Evolutionary conservation across 2,113 vertebrate species (phyloP), one percentile per base, ranked within the genome.

Genomic region (Suricata suricatta): DNA sequence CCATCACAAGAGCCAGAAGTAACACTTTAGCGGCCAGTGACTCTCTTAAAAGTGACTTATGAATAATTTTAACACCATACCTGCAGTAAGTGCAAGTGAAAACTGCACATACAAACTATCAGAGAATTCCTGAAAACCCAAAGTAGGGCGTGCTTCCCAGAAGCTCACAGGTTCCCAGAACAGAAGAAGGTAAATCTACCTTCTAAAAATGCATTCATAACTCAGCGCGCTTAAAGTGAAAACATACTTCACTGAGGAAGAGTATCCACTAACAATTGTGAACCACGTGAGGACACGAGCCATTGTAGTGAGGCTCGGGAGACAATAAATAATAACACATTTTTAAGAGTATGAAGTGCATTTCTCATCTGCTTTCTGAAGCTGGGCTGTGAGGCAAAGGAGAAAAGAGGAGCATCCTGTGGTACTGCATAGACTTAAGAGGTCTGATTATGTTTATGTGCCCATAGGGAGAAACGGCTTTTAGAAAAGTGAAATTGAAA

Each of bases 51-150:
- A 93, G 29, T 88, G 47, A 69, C 44, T 93, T 66, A 63, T 80
- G 89, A 88, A 57, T 86, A 85, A 95, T 69, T 96, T 66, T 41
- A 93, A 93, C 92, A 31, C 29, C 69, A 84, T 84, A 76, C 17
- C 66, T 85, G 27, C n/a, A 93, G 80, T 44, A n/a, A 74, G 50
- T 89, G 23, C 60, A 96, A 87, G 63, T 79, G 52, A 92, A 27
- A 88, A 35, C 6, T 77, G 31, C 52, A 52, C 17, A 35, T 63
- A 81, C n/a, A 87, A 93, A 38, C 33, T 60, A 38, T 38, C 3
- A 38, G 41, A 47, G 80, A 92, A 93, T 50, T 88, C 50, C 77
- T 41, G 85, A 95, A 69, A 69, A 80, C 25, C 52, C 31, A 44
- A 90, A 80, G 76, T 41, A 95, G 12, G 7, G 74, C 31, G 71